Base-by-base conservation (phyloP, 2,113 vertebrate genomes). In the Ceyx margarethae region DNA sequence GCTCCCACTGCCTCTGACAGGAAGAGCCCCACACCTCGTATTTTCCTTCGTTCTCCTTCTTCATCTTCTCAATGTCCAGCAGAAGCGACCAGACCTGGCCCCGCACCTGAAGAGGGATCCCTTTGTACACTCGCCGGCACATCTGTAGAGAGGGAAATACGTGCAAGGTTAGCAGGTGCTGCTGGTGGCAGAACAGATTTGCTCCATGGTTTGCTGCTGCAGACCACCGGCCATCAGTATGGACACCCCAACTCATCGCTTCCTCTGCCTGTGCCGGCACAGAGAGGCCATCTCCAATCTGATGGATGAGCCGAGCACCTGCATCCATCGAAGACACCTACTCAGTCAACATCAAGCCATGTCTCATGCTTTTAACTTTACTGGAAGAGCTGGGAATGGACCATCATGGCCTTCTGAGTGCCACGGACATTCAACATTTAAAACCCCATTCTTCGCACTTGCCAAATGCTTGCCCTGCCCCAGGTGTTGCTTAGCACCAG, bases 91-190 rank as follows among this genome's bases (percentile, higher is more conserved):
- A 99, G 43, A 98, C 98, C 91, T 99, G 98, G 31, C 99, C 98
- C 86, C 99, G 98, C 51, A 99, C 98, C 96, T 99, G 98, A 28
- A 99, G 98, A 0, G 99, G 99, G 93, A 99, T 98, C 42, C 99
- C 99, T 96, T 99, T 99, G 94, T 99, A 99, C 23, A 99, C 98
- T 16, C 98, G 98, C 78, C 98, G 98, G 76, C 96, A 96, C 98
- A 99, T 97, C 99, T 99, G 97, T 2, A 31, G 90, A 54, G 53
- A 85, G 48, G 23, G 31, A 65, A 86, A 78, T 1, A 0, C 0
- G 0, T 1, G 31, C 18, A 58, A 51, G 13, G 72, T 93, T 22
- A 95, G 68, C 5, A 40, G 53, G 56, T 46, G 21, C 85, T 57
- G 43, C 53, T 67, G 50, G 54, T 13, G 15, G 33, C 18, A 60